These are phyloP conservation scores for Drosophila anceps DNA, from an alignment of 2,888 invertebrate genomes.

Conservation along the genomic window DNA sequence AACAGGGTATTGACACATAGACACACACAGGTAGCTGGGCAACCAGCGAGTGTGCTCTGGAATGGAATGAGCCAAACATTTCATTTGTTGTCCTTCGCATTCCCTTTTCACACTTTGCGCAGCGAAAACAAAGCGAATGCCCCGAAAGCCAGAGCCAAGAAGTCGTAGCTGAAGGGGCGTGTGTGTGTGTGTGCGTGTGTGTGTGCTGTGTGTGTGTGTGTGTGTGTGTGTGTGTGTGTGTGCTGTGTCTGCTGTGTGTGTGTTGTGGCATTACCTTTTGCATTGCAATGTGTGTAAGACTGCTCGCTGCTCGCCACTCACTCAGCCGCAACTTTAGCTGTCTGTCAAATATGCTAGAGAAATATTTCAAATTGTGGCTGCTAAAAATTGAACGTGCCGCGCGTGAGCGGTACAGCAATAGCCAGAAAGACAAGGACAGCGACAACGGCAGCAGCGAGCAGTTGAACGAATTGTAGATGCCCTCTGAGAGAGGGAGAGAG, in stretches of 20 bases:
- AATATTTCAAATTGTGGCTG: conserved; percentile 81
- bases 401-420: conserved; percentile 2
- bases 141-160: conserved; percentile 19
- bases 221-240: neutral
- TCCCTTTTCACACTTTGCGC: conserved; percentile 73
- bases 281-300: conserved; percentile 62
- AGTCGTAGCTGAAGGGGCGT: neutral
- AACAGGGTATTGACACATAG: conserved; percentile 20
- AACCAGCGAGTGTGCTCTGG: conserved; percentile 13
- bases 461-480: neutral
- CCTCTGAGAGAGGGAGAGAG: neutral
- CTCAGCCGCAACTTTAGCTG: conserved; percentile 74
- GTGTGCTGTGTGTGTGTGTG: neutral
- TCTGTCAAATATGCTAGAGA: conserved; percentile 79
- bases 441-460: neutral
- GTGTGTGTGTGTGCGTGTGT: neutral
- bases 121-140: conserved; percentile 54
- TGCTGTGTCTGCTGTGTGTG: neutral
- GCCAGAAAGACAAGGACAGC: neutral
- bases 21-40: conserved; percentile 11
- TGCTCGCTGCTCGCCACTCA: neutral
- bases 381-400: conserved; percentile 74
- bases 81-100: conserved; percentile 78
- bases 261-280: conserved; percentile 50
- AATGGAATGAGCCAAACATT: conserved; percentile 60